Evolutionary conservation across 2,113 vertebrate genomes (phyloP).

Genomic region (Poeciliopsis prolifica): DNA sequence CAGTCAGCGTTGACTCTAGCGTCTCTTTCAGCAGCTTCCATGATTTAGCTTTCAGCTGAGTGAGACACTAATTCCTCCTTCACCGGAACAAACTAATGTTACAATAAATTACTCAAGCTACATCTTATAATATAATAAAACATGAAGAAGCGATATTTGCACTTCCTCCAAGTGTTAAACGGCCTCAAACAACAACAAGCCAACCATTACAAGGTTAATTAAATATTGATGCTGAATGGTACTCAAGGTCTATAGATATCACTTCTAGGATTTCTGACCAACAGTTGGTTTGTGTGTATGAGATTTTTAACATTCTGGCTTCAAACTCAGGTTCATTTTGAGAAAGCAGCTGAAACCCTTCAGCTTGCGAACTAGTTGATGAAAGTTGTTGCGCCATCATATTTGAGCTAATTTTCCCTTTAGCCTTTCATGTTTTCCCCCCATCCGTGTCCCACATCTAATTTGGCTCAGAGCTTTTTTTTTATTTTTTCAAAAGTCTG

Average conservation of each 20-base stretch:
- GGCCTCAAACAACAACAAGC: background rate
- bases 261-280: background rate
- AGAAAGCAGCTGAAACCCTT: background rate
- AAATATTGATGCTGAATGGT: background rate
- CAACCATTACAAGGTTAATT: background rate
- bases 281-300: too few species aligned
- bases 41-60: too few species aligned
- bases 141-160: too few species aligned
- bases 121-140: too few species aligned
- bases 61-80: too few species aligned
- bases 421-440: too few species aligned
- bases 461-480: constrained; percentile 58
- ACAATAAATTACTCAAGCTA: too few species aligned
- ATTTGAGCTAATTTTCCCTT: constrained; percentile 40
- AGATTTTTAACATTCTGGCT: too few species aligned
- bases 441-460: constrained; percentile 50
- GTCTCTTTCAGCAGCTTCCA: background rate
- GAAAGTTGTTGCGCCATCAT: constrained; percentile 22
- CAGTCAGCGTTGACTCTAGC: background rate
- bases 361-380: constrained; percentile 24
- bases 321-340: too few species aligned
- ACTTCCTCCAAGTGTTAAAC: background rate
- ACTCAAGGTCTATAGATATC: background rate
- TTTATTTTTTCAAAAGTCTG: constrained; percentile 46
- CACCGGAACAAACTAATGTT: too few species aligned